Evolutionary conservation across 35 echinoderm and acorn worm species (phyloP).

Genomic region (Lytechinus variegatus): DNA sequence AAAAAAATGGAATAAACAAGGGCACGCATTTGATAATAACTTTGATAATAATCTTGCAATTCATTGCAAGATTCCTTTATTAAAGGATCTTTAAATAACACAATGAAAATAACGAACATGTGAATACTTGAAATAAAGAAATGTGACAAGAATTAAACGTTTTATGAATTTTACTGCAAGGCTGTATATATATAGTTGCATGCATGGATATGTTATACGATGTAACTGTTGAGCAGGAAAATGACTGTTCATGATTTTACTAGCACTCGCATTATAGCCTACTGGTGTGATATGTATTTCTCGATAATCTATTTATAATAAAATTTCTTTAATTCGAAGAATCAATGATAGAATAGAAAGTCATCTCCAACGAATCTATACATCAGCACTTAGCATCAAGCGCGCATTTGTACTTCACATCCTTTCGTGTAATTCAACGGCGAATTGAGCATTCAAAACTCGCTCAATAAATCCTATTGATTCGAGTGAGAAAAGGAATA

Average conservation of each 20-base stretch:
- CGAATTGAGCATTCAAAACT: slow-evolving; percentile 11
- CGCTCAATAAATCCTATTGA: slow-evolving; percentile 18
- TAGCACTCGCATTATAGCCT: neutral
- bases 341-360: neutral
- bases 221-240: neutral
- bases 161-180: no score
- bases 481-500: neutral
- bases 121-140: no score
- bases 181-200: no score
- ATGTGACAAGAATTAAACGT: no score
- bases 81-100: no score
- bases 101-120: no score
- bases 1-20: no score
- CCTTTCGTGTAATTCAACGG: slow-evolving; percentile 10
- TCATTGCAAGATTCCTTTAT: no score
- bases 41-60: no score
- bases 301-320: neutral
- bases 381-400: neutral
- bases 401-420: neutral
- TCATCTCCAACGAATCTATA: neutral
- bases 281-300: neutral
- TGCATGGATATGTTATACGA: no score
- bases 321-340: neutral
- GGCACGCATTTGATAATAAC: no score
- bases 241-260: neutral